Evolutionary conservation across 2,113 vertebrate genomes (phyloP).

Genomic region (Philantomba maxwellii): DNA sequence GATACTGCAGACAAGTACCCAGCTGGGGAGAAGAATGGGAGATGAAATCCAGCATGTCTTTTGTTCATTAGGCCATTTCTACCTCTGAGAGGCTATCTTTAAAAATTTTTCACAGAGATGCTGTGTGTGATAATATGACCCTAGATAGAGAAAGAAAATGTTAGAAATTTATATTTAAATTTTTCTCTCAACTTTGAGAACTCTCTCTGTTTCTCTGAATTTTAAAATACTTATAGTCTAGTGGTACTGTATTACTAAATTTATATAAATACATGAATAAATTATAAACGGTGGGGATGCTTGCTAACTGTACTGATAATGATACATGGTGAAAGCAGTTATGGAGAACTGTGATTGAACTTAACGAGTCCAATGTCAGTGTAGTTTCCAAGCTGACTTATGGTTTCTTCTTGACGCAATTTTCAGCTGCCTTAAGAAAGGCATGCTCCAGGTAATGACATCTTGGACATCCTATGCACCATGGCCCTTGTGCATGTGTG

Average conservation of each 20-base stretch:
- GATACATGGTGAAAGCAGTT: neutral
- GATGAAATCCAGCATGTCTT: neutral
- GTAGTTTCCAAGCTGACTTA: neutral
- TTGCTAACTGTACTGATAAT: neutral
- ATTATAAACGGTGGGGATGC: neutral
- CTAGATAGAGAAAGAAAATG: neutral
- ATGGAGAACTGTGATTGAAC: neutral
- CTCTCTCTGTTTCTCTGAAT: neutral
- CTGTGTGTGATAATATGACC: neutral
- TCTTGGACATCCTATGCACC: accelerated
- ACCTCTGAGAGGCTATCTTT: neutral
- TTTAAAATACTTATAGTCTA: neutral
- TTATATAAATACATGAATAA: neutral
- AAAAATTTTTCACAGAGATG: neutral
- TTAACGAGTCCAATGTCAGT: neutral
- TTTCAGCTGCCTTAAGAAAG: neutral
- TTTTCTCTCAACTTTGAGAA: neutral
- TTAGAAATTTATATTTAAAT: neutral
- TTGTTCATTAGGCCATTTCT: neutral
- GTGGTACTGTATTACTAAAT: neutral
- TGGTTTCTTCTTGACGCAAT: neutral
- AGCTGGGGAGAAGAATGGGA: neutral
- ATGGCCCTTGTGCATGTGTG: accelerated
- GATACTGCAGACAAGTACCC: neutral
- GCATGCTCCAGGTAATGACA: neutral